Percentiles rank a stretch among this genome's conserved stretches.
Evolutionary conservation across 1,140 invertebrate genomes (phyloP).

Genomic region (Cydia splendana): DNA sequence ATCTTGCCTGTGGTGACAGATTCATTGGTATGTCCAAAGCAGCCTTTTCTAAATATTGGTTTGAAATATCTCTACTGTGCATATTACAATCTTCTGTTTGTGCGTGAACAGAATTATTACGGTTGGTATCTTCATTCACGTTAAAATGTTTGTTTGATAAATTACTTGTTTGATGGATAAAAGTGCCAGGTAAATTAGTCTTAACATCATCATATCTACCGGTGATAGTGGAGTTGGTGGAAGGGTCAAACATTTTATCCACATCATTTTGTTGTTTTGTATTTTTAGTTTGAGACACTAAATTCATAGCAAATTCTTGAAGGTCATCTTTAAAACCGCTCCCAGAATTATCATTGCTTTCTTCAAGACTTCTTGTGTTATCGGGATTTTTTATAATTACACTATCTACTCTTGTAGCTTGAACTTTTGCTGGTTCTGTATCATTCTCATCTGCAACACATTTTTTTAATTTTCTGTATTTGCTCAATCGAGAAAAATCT

Average conservation of each 20-base stretch:
- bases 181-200: not conserved
- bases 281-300: conserved; percentile 28
- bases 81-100: not conserved
- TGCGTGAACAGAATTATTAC: not conserved
- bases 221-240: not conserved
- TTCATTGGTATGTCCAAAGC: conserved; percentile 22
- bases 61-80: not conserved
- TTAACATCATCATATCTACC: conserved; percentile 1
- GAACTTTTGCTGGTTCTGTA: conserved; percentile 36
- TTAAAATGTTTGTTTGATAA: not conserved
- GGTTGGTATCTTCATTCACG: not conserved
- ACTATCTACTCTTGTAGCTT: conserved; percentile 62
- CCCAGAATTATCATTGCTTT: conserved; percentile 31
- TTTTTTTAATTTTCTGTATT: conserved; percentile 68
- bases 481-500: conserved; percentile 68
- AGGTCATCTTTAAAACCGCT: conserved; percentile 21
- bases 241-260: conserved; percentile 16
- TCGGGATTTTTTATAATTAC: conserved; percentile 77
- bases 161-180: not conserved
- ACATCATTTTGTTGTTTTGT: conserved; percentile 25
- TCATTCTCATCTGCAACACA: conserved; percentile 42
- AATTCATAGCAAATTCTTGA: conserved; percentile 30
- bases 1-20: conserved; percentile 17
- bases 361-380: conserved; percentile 52
- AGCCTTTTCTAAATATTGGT: conserved; percentile 11